Conservation (phyloP, 2,888 invertebrate genomes). For the Cephonodes hylas region DNA sequence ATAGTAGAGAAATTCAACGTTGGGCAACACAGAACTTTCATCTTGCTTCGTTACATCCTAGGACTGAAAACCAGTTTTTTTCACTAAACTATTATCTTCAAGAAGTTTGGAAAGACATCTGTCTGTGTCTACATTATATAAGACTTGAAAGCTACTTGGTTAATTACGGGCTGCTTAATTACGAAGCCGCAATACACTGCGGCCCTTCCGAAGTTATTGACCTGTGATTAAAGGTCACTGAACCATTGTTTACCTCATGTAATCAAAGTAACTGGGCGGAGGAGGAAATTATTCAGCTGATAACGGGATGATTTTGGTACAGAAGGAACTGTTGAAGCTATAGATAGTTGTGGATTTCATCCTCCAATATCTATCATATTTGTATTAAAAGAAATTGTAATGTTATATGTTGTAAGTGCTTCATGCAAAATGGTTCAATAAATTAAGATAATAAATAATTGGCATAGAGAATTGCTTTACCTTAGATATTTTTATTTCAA, state of each 20-base stretch:
- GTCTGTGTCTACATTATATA: background rate
- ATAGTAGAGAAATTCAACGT: no score
- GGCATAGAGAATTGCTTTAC: no score
- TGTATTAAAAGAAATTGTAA: no score
- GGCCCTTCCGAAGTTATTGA: conserved; percentile 1
- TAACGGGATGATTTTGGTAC: background rate
- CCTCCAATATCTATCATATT: no score
- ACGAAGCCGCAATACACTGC: background rate
- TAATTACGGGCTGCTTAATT: background rate
- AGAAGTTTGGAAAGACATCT: background rate
- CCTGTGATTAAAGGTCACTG: conserved; percentile 7
- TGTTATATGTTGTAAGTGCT: no score
- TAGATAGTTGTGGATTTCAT: background rate
- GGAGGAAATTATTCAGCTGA: background rate
- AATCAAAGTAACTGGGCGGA: background rate
- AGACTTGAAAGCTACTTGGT: background rate
- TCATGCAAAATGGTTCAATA: no score
- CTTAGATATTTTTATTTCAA: no score
- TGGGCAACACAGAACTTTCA: no score
- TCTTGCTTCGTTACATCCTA: no score
- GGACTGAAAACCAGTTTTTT: background rate
- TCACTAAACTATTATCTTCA: no score
- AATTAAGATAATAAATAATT: no score
- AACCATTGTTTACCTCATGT: conserved; percentile 5
- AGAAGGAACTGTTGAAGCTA: background rate